These are phyloP conservation scores for Eleginops maclovinus DNA, from an alignment of 2,113 vertebrate genomes.

Conservation along the genomic window DNA sequence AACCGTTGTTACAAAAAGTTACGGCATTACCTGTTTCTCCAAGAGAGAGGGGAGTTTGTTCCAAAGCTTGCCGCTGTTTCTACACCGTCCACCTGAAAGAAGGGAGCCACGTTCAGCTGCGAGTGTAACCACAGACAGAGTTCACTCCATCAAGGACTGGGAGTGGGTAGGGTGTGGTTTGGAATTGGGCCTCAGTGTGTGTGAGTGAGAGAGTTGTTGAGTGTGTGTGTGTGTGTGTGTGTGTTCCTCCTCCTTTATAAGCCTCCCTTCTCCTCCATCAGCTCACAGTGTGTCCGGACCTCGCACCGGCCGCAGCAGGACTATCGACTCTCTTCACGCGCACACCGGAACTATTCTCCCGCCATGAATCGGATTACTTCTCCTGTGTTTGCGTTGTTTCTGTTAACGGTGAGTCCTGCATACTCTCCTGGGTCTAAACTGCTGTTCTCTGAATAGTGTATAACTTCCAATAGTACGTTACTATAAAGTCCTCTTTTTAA, in stretches of 20 bases:
- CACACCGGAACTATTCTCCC: neutral
- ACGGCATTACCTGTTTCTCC: no score
- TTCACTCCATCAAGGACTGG: no score
- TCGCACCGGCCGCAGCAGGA: neutral
- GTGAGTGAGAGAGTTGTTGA: neutral
- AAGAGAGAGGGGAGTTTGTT: no score
- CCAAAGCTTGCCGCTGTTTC: no score
- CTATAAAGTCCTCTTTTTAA: neutral
- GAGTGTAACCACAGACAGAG: no score
- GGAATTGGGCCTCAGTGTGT: no score
- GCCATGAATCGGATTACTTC: constrained; percentile 32
- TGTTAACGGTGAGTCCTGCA: constrained; percentile 21
- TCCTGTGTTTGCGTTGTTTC: neutral
- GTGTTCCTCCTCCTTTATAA: constrained; percentile 6
- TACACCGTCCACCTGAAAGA: no score
- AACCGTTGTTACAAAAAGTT: no score
- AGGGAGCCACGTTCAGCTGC: no score
- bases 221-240: no score
- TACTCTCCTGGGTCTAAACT: neutral
- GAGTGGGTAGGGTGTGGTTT: no score
- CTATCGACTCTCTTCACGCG: neutral
- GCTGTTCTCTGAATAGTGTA: neutral
- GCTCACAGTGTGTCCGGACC: constrained; percentile 2
- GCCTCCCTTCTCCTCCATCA: neutral
- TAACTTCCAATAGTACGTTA: neutral